These are phyloP conservation scores for Catostomus latipinnis DNA, from an alignment of 2,797 vertebrate genomes.

Conservation along the genomic window DNA sequence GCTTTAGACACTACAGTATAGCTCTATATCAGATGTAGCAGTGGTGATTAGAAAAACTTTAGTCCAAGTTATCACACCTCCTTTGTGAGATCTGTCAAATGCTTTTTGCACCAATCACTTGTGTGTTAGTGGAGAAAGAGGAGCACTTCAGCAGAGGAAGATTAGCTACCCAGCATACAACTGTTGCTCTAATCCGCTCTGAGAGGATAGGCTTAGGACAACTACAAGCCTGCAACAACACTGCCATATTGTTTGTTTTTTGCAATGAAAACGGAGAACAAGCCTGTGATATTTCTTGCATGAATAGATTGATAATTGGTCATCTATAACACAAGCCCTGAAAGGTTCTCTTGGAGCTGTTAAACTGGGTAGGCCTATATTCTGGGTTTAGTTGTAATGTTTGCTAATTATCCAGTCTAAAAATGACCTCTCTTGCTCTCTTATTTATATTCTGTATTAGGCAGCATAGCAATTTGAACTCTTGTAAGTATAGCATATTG, in stretches of 20 bases:
- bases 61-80: no score
- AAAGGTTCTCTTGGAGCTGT: no score
- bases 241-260: slow-evolving; percentile 53
- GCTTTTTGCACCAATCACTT: not conserved
- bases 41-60: no score
- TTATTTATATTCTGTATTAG: not conserved
- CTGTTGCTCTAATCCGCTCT: slow-evolving; percentile 60
- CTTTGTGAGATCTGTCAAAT: no score
- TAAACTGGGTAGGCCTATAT: no score
- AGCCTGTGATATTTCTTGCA: not conserved
- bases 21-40: no score
- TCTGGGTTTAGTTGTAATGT: not conserved
- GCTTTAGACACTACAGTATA: no score
- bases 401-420: not conserved
- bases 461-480: not conserved
- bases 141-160: slow-evolving; percentile 44
- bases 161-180: slow-evolving; percentile 56
- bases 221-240: slow-evolving; percentile 32
- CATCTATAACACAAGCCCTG: not conserved
- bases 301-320: not conserved
- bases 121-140: slow-evolving; percentile 27
- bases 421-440: not conserved
- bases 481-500: not conserved
- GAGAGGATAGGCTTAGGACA: slow-evolving; percentile 63
- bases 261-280: not conserved